Conservation (phyloP, 37 sponge, comb jelly and placozoan species). For the Diacarnus erythraeanus region DNA sequence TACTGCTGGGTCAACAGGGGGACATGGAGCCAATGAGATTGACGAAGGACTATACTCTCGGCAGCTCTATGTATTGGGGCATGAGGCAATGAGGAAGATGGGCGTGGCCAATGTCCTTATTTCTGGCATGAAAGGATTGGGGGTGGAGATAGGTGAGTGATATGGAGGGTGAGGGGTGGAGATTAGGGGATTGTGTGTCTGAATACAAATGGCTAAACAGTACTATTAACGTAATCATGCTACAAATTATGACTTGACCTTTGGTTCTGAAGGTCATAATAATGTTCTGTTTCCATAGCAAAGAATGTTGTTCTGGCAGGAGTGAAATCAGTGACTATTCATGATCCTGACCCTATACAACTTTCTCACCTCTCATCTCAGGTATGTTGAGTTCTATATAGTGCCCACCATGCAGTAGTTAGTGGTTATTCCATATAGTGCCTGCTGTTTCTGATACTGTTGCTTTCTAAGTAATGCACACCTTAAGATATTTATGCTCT, state of each 20-base stretch:
- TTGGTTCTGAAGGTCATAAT: neutral
- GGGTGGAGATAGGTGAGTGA: slow-evolving; percentile 87
- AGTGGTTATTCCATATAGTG: neutral
- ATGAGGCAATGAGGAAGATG: slow-evolving; percentile 96
- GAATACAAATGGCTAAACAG: neutral
- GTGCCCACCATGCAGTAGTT: neutral
- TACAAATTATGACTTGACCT: neutral
- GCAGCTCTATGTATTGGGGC: slow-evolving; percentile 97
- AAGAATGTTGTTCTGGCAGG: slow-evolving; percentile 95
- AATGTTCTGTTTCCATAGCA: slow-evolving; percentile 48
- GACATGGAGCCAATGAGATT: slow-evolving; percentile 23
- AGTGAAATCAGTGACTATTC: slow-evolving; percentile 89
- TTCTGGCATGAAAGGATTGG: slow-evolving; percentile 95
- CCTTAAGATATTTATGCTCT: neutral
- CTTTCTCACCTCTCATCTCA: slow-evolving; percentile 90
- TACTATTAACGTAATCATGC: neutral
- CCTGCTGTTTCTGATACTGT: neutral
- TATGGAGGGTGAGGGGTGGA: neutral
- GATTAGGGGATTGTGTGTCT: too few relatives aligned
- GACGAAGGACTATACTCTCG: slow-evolving; percentile 97
- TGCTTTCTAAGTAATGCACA: neutral
- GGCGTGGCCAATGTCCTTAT: slow-evolving; percentile 87
- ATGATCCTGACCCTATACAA: slow-evolving; percentile 73
- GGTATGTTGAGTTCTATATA: slow-evolving; percentile 37
- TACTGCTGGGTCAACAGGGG: neutral